These are phyloP conservation scores for Beris chalybata DNA, from an alignment of 2,888 invertebrate genomes.

Conservation along the genomic window DNA sequence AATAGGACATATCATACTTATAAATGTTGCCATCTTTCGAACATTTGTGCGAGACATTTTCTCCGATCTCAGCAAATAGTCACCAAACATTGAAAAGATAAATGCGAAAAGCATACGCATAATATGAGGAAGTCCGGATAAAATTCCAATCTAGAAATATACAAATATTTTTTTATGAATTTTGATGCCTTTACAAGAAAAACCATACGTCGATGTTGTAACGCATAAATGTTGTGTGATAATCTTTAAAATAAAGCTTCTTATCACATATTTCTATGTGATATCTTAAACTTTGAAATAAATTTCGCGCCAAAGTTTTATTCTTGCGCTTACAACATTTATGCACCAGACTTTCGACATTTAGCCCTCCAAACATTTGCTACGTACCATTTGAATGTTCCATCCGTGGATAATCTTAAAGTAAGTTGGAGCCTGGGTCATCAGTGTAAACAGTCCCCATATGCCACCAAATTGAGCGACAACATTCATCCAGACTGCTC, in stretches of 20 bases:
- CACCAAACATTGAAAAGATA: constrained; percentile 61
- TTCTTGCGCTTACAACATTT: no score
- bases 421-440: constrained; percentile 72
- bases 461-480: constrained; percentile 67
- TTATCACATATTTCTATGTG: no score
- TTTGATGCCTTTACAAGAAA: neutral
- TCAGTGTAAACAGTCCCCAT: constrained; percentile 70
- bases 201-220: neutral
- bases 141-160: constrained; percentile 58
- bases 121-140: constrained; percentile 66
- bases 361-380: constrained; percentile 26
- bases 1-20: constrained; percentile 56
- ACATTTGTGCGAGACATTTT: constrained; percentile 65
- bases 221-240: neutral
- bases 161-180: neutral
- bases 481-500: constrained; percentile 66
- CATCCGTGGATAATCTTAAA: constrained; percentile 70
- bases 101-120: constrained; percentile 64
- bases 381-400: constrained; percentile 65
- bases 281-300: no score
- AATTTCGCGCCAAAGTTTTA: no score
- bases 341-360: no score
- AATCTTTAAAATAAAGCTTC: neutral
- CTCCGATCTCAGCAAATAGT: constrained; percentile 61
- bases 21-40: constrained; percentile 64